A percentile compares a stretch with the other conserved stretches of the same genome.
Conservation (phyloP, 2,888 invertebrate species). For the Oligia latruncula region DNA sequence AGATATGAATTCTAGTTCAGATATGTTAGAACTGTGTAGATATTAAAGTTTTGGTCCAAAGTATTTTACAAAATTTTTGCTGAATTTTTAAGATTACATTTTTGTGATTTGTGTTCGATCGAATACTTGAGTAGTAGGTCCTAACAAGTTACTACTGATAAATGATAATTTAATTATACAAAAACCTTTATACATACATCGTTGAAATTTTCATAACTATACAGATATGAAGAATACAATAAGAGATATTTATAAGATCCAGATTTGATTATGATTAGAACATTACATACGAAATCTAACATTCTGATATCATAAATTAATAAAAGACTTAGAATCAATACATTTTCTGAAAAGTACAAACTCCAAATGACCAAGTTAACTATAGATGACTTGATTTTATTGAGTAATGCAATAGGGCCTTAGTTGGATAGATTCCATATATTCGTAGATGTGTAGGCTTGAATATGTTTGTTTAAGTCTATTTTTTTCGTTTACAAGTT, state of each 20-base stretch:
- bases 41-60: slow-evolving; percentile 85
- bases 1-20: slow-evolving; percentile 85
- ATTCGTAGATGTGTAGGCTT: slow-evolving; percentile 54
- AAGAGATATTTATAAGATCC: slow-evolving; percentile 10
- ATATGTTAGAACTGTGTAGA: slow-evolving; percentile 84
- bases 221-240: slow-evolving; percentile 25
- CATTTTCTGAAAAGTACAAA: slow-evolving; percentile 23
- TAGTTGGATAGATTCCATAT: slow-evolving; percentile 51
- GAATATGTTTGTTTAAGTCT: slow-evolving; percentile 46
- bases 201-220: slow-evolving; percentile 15
- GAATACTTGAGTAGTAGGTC: slow-evolving; percentile 12
- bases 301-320: slow-evolving; percentile 11
- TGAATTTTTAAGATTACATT: slow-evolving; percentile 13
- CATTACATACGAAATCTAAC: slow-evolving; percentile 9
- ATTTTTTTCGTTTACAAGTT: slow-evolving; percentile 53
- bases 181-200: slow-evolving; percentile 14
- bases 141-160: background rate
- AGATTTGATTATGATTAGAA: slow-evolving; percentile 1
- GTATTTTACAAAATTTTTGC: slow-evolving; percentile 65
- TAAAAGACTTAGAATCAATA: slow-evolving; percentile 19
- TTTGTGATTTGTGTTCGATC: slow-evolving; percentile 24
- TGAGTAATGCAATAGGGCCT: slow-evolving; percentile 63
- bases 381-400: slow-evolving; percentile 46
- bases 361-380: slow-evolving; percentile 7
- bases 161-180: slow-evolving; percentile 14